A percentile compares a stretch with the other conserved stretches of the same genome.
phyloP scores from a whole-genome alignment of 2,113 vertebrate species.

The Desmodus rotundus region DNA sequence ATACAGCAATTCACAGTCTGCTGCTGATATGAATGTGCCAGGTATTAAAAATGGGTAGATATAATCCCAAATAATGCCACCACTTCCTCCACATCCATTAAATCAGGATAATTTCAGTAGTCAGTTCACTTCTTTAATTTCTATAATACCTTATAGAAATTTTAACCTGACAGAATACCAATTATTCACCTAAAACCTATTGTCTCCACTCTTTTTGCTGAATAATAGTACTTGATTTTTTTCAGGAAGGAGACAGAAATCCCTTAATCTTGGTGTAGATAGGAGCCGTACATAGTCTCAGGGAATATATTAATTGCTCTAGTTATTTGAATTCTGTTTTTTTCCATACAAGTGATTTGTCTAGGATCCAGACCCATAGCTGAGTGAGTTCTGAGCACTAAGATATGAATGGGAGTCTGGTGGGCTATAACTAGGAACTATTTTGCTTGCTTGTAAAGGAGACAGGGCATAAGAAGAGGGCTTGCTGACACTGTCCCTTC shows the following conservation, averaged over 20 bases:
- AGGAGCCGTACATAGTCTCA: neutral
- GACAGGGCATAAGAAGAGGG: neutral
- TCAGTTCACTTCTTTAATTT: neutral
- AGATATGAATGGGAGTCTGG: neutral
- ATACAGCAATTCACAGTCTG: neutral
- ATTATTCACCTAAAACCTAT: neutral
- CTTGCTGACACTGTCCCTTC: neutral
- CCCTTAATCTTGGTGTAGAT: neutral
- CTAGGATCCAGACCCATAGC: neutral
- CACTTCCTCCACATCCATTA: neutral
- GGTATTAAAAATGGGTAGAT: neutral
- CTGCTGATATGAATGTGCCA: neutral
- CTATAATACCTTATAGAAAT: neutral
- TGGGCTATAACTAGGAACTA: neutral
- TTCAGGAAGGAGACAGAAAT: neutral
- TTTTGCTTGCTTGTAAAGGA: neutral
- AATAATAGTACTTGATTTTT: neutral
- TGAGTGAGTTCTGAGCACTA: neutral
- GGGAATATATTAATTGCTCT: neutral
- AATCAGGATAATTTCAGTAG: neutral
- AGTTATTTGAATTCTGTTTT: constrained; percentile 6
- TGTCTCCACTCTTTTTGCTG: neutral
- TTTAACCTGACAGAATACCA: neutral
- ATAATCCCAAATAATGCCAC: neutral
- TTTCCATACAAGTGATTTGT: neutral